Percentiles rank a stretch among this genome's conserved stretches.
Evolutionary conservation across 2,797 vertebrate species (phyloP).

Genomic region (Xenops minutus): DNA sequence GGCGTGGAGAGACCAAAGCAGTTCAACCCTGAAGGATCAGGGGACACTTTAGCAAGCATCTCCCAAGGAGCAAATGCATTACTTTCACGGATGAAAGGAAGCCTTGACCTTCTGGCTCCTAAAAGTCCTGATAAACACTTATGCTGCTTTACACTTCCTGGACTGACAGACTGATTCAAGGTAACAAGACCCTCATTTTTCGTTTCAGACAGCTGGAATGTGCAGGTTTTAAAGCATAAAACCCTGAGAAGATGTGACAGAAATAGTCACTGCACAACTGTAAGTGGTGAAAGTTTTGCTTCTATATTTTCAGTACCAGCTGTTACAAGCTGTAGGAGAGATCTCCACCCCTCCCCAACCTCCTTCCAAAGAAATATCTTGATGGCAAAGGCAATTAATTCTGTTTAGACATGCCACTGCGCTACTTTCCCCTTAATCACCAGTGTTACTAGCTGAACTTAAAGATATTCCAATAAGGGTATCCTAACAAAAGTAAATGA

Average conservation of each 20-base stretch:
- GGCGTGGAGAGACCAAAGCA: background rate
- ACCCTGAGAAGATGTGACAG: background rate
- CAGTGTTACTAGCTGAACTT: background rate
- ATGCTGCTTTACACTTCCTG: background rate
- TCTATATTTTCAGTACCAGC: background rate
- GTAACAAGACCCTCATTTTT: accelerated
- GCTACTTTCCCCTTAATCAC: background rate
- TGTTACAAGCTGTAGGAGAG: background rate
- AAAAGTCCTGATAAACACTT: background rate
- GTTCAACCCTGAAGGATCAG: background rate
- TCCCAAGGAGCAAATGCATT: background rate
- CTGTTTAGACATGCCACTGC: background rate
- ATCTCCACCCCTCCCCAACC: background rate
- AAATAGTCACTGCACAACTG: background rate
- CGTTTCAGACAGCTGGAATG: background rate
- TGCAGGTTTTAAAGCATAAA: background rate
- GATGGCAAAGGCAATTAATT: background rate
- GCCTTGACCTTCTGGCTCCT: background rate
- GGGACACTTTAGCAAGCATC: background rate
- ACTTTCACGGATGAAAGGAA: background rate
- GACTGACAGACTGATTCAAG: background rate
- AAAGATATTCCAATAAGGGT: background rate
- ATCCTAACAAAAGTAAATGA: background rate
- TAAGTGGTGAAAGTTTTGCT: background rate
- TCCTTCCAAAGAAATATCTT: background rate